Evolutionary conservation across 2,888 invertebrate species (phyloP).

Genomic region (Taenaris catops): DNA sequence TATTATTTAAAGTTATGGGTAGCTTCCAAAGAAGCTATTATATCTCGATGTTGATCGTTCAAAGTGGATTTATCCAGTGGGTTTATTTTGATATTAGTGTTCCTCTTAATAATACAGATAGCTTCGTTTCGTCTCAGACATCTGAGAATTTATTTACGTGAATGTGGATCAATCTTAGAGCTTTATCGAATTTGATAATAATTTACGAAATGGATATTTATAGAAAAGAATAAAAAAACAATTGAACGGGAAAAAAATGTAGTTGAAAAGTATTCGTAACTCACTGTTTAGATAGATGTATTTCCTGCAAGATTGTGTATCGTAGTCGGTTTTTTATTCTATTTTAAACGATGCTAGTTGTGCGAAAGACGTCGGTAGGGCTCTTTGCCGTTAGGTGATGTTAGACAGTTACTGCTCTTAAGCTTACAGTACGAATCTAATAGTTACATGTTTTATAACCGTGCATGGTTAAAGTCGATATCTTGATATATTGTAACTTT

Average conservation of each 20-base stretch:
- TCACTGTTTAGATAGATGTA: constrained; percentile 65
- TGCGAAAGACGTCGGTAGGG: constrained; percentile 39
- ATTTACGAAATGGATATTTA: constrained; percentile 71
- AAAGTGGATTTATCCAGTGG: constrained; percentile 22
- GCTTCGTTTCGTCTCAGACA: constrained; percentile 35
- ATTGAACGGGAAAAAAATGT: constrained; percentile 39
- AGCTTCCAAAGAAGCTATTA: constrained; percentile 5
- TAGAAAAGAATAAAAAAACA: constrained; percentile 40
- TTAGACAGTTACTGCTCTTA: constrained; percentile 57
- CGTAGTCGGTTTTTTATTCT: constrained; percentile 59
- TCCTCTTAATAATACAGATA: constrained; percentile 25
- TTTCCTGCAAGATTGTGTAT: constrained; percentile 56
- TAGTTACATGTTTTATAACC: constrained; percentile 55
- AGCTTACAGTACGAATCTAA: constrained; percentile 65
- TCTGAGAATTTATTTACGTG: constrained; percentile 55
- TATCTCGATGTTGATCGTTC: constrained; percentile 9
- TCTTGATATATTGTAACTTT: constrained; percentile 60
- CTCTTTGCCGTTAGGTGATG: constrained; percentile 44
- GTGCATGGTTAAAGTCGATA: constrained; percentile 43
- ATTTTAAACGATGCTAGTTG: constrained; percentile 74
- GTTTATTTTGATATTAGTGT: constrained; percentile 27
- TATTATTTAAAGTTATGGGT: constrained; percentile 28
- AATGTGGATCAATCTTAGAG: constrained; percentile 78
- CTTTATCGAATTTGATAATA: constrained; percentile 80
- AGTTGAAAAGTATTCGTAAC: constrained; percentile 41